Conservation (phyloP, 2,113 vertebrate species). For the Gorsachius goisagi region DNA sequence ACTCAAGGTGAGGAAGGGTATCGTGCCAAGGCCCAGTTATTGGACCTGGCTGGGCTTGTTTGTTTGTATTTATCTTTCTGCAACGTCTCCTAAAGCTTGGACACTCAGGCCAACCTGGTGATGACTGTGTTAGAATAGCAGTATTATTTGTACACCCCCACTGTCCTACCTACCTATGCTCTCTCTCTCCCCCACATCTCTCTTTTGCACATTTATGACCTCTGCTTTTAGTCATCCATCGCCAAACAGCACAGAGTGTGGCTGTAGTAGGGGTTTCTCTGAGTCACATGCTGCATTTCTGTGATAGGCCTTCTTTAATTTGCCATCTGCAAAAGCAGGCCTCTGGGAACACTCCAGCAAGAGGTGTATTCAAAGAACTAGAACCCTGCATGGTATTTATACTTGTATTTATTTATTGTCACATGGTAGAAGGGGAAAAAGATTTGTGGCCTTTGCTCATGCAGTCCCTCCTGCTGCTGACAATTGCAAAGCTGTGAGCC, state of each 20-base stretch:
- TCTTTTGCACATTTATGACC: not conserved
- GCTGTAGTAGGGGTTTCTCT: not conserved
- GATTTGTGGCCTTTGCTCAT: not conserved
- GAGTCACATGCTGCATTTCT: not conserved
- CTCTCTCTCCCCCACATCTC: not conserved
- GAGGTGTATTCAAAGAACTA: not conserved
- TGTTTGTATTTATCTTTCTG: not conserved
- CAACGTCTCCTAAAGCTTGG: not conserved
- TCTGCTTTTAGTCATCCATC: not conserved
- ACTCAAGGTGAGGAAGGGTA: not conserved
- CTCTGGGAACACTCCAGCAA: not conserved
- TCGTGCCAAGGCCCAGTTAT: not conserved
- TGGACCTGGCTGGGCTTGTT: accelerated
- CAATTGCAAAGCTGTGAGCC: not conserved
- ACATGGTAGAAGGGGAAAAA: not conserved
- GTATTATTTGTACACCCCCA: not conserved
- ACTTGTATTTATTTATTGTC: not conserved
- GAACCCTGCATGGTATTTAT: not conserved
- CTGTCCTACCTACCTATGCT: accelerated
- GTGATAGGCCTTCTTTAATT: not conserved
- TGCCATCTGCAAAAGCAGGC: not conserved
- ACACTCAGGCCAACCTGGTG: not conserved
- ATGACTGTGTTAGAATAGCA: not conserved
- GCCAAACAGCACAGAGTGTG: not conserved
- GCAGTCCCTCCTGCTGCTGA: not conserved